A percentile compares a stretch with the other conserved stretches of the same genome.
Evolutionary conservation across 2,888 invertebrate species (phyloP).

Genomic region (Spisula subtruncata): DNA sequence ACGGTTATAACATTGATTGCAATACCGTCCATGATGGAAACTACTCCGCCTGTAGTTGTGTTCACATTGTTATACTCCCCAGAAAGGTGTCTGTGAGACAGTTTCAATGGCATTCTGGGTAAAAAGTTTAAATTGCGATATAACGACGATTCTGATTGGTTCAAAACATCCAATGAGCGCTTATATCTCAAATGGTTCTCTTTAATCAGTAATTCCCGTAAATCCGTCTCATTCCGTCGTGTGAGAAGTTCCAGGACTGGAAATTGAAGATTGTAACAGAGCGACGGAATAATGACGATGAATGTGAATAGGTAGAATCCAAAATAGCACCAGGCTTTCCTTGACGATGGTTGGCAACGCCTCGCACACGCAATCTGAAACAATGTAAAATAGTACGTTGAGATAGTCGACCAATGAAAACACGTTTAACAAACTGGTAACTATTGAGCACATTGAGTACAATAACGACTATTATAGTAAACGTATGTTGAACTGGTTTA

Average conservation of each 20-base stretch:
- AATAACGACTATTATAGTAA: no score
- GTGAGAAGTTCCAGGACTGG: conserved; percentile 64
- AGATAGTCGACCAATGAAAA: no score
- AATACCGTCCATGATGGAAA: conserved; percentile 55
- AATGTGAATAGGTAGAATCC: conserved; percentile 69
- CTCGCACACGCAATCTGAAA: not conserved
- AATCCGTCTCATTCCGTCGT: conserved; percentile 53
- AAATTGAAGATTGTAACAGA: conserved; percentile 64
- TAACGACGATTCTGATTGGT: conserved; percentile 13
- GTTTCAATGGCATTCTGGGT: not conserved
- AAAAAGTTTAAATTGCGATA: not conserved
- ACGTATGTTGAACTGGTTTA: no score
- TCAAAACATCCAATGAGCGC: conserved; percentile 49
- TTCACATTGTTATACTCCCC: not conserved
- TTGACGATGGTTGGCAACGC: not conserved
- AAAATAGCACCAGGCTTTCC: not conserved
- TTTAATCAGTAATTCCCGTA: conserved; percentile 54
- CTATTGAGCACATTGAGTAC: no score
- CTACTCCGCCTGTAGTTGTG: no score
- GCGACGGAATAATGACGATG: conserved; percentile 68
- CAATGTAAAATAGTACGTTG: no score
- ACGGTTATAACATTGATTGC: conserved; percentile 81
- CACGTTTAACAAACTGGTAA: no score
- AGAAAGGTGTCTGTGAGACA: not conserved
- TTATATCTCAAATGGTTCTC: conserved; percentile 70